These are phyloP conservation scores for Sabatieria punctata DNA, from an alignment of 2,888 invertebrate genomes.

Conservation along the genomic window DNA sequence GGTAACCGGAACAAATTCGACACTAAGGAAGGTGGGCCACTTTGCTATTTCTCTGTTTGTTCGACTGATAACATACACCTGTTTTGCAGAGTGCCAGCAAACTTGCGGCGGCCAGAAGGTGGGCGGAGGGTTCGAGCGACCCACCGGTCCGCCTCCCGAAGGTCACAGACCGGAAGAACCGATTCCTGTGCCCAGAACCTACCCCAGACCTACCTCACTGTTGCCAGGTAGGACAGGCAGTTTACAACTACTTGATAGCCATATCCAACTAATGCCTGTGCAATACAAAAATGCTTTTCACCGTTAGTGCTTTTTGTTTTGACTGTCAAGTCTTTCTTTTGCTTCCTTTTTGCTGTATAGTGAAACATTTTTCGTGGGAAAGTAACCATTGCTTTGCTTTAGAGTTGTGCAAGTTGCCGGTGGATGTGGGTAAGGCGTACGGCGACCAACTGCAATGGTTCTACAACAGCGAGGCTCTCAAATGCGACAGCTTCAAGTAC, in stretches of 20 bases:
- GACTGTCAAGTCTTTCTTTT: too few species aligned
- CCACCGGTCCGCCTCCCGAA: neutral
- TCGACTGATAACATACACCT: too few species aligned
- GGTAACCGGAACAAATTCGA: slow-evolving; percentile 13
- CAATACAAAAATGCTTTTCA: too few species aligned
- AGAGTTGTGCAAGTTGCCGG: slow-evolving; percentile 47
- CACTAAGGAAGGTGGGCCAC: too few species aligned
- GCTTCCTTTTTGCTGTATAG: neutral
- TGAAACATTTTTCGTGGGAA: neutral
- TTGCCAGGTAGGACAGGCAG: slow-evolving; percentile 3
- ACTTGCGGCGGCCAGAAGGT: neutral
- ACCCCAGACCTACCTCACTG: slow-evolving; percentile 3
- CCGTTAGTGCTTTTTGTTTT: too few species aligned
- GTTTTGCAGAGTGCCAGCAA: slow-evolving; percentile 2
- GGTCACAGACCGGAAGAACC: neutral
- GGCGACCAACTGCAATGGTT: slow-evolving; percentile 52
- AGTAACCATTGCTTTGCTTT: neutral
- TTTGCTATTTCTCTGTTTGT: too few species aligned
- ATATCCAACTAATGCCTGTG: too few species aligned
- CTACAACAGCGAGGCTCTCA: slow-evolving; percentile 49
- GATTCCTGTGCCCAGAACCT: neutral
- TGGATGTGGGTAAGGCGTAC: slow-evolving; percentile 51
- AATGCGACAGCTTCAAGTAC: slow-evolving; percentile 58
- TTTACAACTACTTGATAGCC: too few species aligned
- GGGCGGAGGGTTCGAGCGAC: neutral